A percentile compares a stretch with the other conserved stretches of the same genome.
phyloP scores from a whole-genome alignment of 2,113 vertebrate species.

The Nesoenas mayeri region DNA sequence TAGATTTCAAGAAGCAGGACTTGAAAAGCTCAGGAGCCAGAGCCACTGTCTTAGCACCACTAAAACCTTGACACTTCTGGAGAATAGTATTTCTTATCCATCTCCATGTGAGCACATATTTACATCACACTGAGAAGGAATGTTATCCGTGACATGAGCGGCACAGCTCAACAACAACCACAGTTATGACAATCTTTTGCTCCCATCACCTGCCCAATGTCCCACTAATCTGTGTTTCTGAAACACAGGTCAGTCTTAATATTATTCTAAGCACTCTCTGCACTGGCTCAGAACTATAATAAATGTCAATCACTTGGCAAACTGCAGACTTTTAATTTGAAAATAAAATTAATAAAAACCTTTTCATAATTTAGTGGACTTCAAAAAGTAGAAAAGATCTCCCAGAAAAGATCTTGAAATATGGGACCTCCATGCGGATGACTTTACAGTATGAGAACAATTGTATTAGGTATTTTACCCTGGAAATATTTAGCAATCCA shows the following conservation, averaged over 20 bases:
- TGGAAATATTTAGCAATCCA: background rate
- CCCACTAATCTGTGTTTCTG: background rate
- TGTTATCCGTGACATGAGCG: background rate
- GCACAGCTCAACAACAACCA: background rate
- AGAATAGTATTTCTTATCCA: background rate
- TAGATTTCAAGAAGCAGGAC: background rate
- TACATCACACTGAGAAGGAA: background rate
- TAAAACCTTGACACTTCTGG: background rate
- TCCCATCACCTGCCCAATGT: background rate
- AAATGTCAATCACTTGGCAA: background rate
- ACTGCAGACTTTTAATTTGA: background rate
- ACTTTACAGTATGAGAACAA: background rate
- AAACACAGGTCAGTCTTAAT: background rate
- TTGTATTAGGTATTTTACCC: background rate
- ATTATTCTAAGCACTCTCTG: background rate
- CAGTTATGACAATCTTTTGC: background rate
- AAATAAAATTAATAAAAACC: background rate
- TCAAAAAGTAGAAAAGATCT: background rate
- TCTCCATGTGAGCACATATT: background rate
- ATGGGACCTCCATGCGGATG: background rate
- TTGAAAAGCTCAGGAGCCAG: background rate
- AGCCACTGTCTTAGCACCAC: background rate
- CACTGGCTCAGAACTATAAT: background rate
- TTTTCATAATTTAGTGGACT: background rate
- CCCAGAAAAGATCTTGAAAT: background rate